Conservation (phyloP, 1,140 invertebrate species). For the Oncopodura yosiiana region DNA sequence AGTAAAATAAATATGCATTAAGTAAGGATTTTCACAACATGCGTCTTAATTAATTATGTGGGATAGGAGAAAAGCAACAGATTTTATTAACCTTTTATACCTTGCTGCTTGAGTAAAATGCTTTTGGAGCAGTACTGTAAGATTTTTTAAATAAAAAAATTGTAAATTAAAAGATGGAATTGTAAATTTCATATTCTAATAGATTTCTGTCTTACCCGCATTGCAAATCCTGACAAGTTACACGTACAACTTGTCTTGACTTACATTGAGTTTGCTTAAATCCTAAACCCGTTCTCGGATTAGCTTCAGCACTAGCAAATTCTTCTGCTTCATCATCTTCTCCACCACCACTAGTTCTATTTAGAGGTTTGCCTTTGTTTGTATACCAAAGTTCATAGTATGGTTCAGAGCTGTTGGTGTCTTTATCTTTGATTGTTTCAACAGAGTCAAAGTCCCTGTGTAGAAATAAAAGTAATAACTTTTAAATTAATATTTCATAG, state of each 20-base stretch:
- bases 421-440: constrained; percentile 42
- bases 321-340: constrained; percentile 6
- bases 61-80: neutral
- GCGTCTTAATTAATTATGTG: neutral
- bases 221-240: constrained; percentile 59
- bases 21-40: neutral
- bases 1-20: neutral
- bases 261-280: constrained; percentile 55
- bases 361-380: constrained; percentile 6
- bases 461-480: constrained; percentile 23
- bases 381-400: constrained; percentile 36
- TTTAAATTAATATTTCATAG: constrained; percentile 10
- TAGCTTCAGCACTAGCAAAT: constrained; percentile 23
- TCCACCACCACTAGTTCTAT: too few species aligned
- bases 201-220: constrained; percentile 56
- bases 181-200: neutral
- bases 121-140: constrained; percentile 30
- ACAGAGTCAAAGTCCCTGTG: constrained; percentile 48
- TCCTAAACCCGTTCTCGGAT: constrained; percentile 48
- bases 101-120: constrained; percentile 32
- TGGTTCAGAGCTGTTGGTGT: constrained; percentile 28
- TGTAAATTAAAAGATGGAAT: neutral
- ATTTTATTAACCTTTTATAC: constrained; percentile 34
- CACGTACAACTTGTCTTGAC: constrained; percentile 51
- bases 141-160: neutral